Percentiles rank a stretch among this genome's conserved stretches.
Conservation (phyloP, 2,888 invertebrate genomes). For the Cryptocephalus primarius region DNA sequence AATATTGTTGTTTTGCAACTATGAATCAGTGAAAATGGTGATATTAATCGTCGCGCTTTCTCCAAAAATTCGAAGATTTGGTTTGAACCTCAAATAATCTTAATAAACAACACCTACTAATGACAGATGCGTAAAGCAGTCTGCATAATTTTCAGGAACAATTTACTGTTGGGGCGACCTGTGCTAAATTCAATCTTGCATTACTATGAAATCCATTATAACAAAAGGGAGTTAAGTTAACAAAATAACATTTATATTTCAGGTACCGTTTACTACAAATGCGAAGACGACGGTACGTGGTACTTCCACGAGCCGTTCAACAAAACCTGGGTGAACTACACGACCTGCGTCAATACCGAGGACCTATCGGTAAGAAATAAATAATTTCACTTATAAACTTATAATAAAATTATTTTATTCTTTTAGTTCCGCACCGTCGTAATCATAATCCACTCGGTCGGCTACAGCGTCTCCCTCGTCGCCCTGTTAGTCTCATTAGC, state of each 20-base stretch:
- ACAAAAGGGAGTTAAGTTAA: too few relatives aligned
- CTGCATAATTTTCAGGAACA: too few relatives aligned
- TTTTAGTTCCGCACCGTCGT: conserved; percentile 60
- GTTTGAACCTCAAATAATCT: too few relatives aligned
- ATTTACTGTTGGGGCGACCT: too few relatives aligned
- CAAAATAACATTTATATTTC: conserved; percentile 21
- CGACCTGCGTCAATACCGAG: conserved; percentile 67
- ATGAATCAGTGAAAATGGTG: too few relatives aligned
- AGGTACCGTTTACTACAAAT: conserved; percentile 76
- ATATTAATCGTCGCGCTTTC: too few relatives aligned
- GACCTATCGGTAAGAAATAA: conserved; percentile 50
- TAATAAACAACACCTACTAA: too few relatives aligned
- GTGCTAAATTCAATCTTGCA: too few relatives aligned
- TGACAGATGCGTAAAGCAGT: too few relatives aligned
- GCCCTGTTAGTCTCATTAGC: conserved; percentile 72
- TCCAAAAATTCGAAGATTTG: too few relatives aligned
- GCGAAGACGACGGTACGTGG: conserved; percentile 72
- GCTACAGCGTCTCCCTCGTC: conserved; percentile 77
- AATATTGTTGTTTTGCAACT: too few relatives aligned
- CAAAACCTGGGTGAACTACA: conserved; percentile 83
- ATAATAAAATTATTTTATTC: conserved; percentile 11
- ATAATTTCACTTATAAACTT: conserved; percentile 3
- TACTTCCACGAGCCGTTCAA: conserved; percentile 67
- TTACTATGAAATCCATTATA: too few relatives aligned
- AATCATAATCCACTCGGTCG: conserved; percentile 70